These are phyloP conservation scores for Gallinago jamesoni DNA, from an alignment of 2,113 vertebrate species.

Conservation along the genomic window DNA sequence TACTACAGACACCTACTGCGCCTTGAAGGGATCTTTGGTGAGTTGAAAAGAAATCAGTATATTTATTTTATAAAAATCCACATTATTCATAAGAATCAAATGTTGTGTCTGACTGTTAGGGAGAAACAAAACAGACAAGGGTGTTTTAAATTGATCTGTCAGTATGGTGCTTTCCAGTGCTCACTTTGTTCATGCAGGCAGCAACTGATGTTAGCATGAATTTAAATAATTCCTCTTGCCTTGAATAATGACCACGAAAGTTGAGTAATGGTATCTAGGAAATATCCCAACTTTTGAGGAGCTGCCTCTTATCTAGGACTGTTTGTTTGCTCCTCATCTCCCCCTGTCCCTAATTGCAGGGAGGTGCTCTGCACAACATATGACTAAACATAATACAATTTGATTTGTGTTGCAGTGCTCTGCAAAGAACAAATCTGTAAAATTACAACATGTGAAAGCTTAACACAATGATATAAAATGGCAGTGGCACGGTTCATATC, in stretches of 20 bases:
- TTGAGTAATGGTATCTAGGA: constrained; percentile 36
- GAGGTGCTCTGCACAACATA: not conserved
- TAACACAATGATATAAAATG: constrained; percentile 87
- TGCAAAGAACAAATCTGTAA: constrained; percentile 77
- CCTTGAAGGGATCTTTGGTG: constrained; percentile 6
- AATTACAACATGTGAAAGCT: constrained; percentile 80
- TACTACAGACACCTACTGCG: not conserved
- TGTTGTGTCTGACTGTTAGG: not conserved
- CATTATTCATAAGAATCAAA: constrained; percentile 48
- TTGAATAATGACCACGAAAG: constrained; percentile 49
- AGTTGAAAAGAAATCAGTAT: constrained; percentile 14
- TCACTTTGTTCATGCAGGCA: constrained; percentile 35
- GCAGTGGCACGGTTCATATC: constrained; percentile 87
- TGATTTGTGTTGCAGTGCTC: constrained; percentile 72
- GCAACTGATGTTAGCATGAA: constrained; percentile 52
- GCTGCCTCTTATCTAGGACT: constrained; percentile 15
- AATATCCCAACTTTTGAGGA: constrained; percentile 12
- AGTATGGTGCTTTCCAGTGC: constrained; percentile 16
- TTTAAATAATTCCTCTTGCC: constrained; percentile 53
- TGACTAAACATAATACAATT: constrained; percentile 75
- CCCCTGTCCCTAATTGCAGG: constrained; percentile 57
- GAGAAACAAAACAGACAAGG: constrained; percentile 39
- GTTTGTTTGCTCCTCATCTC: not conserved
- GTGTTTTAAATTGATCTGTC: constrained; percentile 60
- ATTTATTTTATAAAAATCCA: constrained; percentile 35